Evolutionary conservation across 2,797 vertebrate genomes (phyloP).

Genomic region (Sebastes trivittatus): DNA sequence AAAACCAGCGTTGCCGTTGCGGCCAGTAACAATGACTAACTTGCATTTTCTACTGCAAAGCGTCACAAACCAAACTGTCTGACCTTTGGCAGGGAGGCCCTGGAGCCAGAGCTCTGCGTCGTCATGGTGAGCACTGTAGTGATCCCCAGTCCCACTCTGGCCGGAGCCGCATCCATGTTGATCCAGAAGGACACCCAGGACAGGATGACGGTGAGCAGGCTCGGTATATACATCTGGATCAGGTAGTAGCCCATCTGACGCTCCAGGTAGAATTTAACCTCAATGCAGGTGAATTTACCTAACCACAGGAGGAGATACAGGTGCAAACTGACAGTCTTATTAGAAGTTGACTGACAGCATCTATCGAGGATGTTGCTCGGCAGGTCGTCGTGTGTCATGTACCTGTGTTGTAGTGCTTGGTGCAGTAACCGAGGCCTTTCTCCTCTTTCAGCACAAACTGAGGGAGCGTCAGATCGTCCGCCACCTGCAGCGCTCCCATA

Average conservation of each 20-base stretch:
- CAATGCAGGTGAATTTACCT: constrained; percentile 98
- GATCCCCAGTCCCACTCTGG: constrained; percentile 93
- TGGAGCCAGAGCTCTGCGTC: constrained; percentile 94
- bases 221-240: constrained; percentile 99
- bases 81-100: constrained; percentile 95
- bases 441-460: constrained; percentile 94
- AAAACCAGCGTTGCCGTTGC: background rate
- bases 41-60: background rate
- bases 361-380: background rate
- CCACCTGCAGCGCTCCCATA: constrained; percentile 92
- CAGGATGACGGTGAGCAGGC: constrained; percentile 93
- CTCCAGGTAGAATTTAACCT: constrained; percentile 96
- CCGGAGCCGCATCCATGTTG: constrained; percentile 95
- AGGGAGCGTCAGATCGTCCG: constrained; percentile 91
- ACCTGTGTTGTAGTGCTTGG: constrained; percentile 98
- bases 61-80: constrained; percentile 19
- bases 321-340: constrained; percentile 55
- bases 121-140: constrained; percentile 98
- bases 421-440: constrained; percentile 94
- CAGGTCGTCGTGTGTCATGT: background rate
- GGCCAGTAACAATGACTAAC: background rate
- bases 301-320: constrained; percentile 45
- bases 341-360: constrained; percentile 31
- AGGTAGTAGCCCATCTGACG: constrained; percentile 97
- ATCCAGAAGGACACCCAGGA: constrained; percentile 98